Evolutionary conservation across 2,797 vertebrate species (phyloP), one percentile per base, ranked within the genome.

Genomic region (Acanthurus lineatus): DNA sequence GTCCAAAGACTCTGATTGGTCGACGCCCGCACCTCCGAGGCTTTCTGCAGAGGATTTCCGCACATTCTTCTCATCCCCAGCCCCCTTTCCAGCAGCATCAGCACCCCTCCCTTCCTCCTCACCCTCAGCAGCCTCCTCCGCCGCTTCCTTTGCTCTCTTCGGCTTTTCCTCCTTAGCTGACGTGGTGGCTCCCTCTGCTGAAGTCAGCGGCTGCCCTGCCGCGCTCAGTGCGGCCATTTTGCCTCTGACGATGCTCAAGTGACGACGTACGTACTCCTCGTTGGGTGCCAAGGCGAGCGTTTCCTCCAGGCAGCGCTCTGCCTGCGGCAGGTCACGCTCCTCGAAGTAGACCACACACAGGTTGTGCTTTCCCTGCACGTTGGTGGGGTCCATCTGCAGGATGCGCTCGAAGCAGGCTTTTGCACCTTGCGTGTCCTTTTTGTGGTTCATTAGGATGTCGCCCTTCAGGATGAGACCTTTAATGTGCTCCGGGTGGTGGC

Each of bases 401-500:
- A 99, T 99, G 73, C 94, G 96, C 91, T 99, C 94, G 76, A 99
- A 99, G 92, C 97, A 99, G 44, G 69, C 90, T 71, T 97, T 98
- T 16, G 98, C 98, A 5, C 98, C 98, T 2, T 14, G 74, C 0
- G 97, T 98, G 94, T 99, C 98, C 86, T 98, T 99, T 83, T 96
- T 97, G 83, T 99, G 98, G 93, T 99, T 99, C 98, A 99, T 99
- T 65, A 99, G 95, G 88, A 99, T 99, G 91, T 99, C 98, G 3
- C 98, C 98, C 88, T 99, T 99, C 73, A 99, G 95, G 91, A 99
- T 99, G 1, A 99, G 96, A 59, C 97, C 98, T 91, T 99, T 99
- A 79, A 96, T 96, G 87, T 99, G 98, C 88, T 98, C 97, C 2
- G 98, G 98, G 75, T 99, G 97, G 85, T 98, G 93, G 10, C 22